Base-by-base conservation (phyloP, 2,797 vertebrate species). In the Anguilla obscura region DNA sequence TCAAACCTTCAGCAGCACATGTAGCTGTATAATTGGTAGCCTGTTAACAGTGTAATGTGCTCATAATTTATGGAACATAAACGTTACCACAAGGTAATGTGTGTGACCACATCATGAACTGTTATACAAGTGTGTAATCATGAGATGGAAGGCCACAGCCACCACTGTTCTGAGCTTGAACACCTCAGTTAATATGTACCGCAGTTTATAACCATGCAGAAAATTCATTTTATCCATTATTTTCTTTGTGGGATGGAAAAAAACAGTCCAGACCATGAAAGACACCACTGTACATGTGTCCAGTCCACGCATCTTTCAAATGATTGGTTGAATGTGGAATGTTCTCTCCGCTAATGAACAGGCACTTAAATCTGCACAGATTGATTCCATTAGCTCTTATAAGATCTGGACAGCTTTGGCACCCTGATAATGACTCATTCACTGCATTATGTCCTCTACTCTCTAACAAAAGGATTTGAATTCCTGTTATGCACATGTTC, bases 351-450 rank as follows among this genome's bases (percentile, higher is more conserved):
- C 30, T 74, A 74, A 36, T 74, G 30, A 74, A 30, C 69, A 74
- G 30, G 69, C 69, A 74, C 69, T 74, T 74, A 74, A 14, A 74
- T 74, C 69, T 74, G 69, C 69, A 74, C 1, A 74, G 69, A 33
- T 33, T 36, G 30, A 74, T 36, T 16, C 10, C 30, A 74, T 74
- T 74, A 74, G 27, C 69, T 74, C 9, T 74, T 74, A 74, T 74
- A 74, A 36, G 69, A 33, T 33, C 69, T 14, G 30, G 69, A 36
- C 69, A 74, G 69, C 69, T 74, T 74, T 74, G 69, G 69, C 69
- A 74, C 30, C 69, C 69, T 36, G 27, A 74, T 74, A 74, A 74
- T 74, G 69, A 74, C 30, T 74, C 69, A 74, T 74, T 33, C 27
- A 33, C 30, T 74, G 69, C 33, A 12, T 74, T 74, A 74, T 74